Conservation (phyloP, 2,888 invertebrate species). For the Lepetodrilus schrolli region DNA sequence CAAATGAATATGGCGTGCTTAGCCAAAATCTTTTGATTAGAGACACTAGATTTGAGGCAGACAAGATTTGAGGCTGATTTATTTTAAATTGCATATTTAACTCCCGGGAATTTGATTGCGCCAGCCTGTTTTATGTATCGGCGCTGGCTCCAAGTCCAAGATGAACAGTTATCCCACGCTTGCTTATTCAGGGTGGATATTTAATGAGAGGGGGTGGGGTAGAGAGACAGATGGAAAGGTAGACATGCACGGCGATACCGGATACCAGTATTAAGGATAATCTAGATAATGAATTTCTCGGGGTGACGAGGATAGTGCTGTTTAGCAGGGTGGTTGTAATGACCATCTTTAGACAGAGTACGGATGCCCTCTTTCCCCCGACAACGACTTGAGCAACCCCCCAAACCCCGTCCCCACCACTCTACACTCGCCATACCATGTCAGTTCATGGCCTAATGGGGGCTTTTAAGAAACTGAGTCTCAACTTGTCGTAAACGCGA, state of each 20-base stretch:
- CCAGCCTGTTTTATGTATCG: too few species aligned
- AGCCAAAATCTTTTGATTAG: too few species aligned
- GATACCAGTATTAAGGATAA: background rate
- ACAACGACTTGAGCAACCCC: background rate
- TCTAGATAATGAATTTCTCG: slow-evolving; percentile 21
- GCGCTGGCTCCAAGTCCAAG: too few species aligned
- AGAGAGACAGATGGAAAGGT: background rate
- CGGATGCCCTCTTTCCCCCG: background rate
- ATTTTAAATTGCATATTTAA: too few species aligned
- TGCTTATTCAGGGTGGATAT: background rate
- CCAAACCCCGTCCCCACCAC: background rate
- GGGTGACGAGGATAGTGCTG: slow-evolving; percentile 7
- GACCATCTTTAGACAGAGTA: background rate
- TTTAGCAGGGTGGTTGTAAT: slow-evolving; percentile 1
- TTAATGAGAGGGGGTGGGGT: background rate
- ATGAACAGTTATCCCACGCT: slow-evolving; percentile 1
- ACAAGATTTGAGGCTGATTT: too few species aligned
- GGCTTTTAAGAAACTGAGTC: background rate
- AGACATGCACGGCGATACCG: slow-evolving; percentile 1
- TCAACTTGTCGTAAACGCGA: background rate
- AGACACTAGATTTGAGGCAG: too few species aligned
- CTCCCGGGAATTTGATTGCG: too few species aligned
- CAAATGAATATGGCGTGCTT: too few species aligned
- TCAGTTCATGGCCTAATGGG: background rate
- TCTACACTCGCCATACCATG: background rate